phyloP scores from a whole-genome alignment of 2,888 invertebrate genomes.

The Boloria selene region DNA sequence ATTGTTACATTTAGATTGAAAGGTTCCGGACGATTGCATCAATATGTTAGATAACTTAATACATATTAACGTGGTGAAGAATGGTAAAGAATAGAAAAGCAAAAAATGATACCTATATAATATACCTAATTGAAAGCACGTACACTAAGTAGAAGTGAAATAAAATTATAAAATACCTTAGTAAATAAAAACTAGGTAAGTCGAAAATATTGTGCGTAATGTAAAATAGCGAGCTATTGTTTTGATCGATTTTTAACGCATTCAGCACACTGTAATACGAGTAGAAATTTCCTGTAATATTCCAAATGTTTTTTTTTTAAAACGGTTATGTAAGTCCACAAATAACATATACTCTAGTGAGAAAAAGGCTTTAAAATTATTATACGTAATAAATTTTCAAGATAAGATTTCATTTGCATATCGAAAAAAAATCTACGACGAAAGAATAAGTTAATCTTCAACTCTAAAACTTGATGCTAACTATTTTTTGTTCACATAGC shows the following conservation, averaged over 20 bases:
- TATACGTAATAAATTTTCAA: too few species aligned
- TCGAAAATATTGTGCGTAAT: constrained; percentile 6
- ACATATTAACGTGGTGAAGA: neutral
- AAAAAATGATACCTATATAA: too few species aligned
- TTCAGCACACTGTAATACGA: constrained; percentile 16
- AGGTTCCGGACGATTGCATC: constrained; percentile 14
- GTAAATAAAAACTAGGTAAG: neutral
- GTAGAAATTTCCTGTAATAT: constrained; percentile 9
- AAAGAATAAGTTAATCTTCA: too few species aligned
- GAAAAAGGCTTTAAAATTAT: too few species aligned
- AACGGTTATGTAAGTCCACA: too few species aligned
- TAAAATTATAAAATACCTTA: neutral
- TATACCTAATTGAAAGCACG: too few species aligned
- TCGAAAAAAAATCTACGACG: too few species aligned
- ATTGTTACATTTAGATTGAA: constrained; percentile 11
- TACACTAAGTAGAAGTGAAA: too few species aligned
- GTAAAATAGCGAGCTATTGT: constrained; percentile 7
- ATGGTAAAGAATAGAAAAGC: neutral
- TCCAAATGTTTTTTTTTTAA: neutral
- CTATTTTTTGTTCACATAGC: too few species aligned
- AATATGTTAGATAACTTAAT: constrained; percentile 15
- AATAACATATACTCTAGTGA: too few species aligned
- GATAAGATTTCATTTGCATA: too few species aligned
- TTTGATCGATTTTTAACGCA: constrained; percentile 23
- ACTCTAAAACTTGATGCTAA: too few species aligned